Percentiles rank a stretch among this genome's conserved stretches.
These are phyloP conservation scores for Cavia aperea DNA, from an alignment of 2,113 vertebrate genomes.

Conservation along the genomic window DNA sequence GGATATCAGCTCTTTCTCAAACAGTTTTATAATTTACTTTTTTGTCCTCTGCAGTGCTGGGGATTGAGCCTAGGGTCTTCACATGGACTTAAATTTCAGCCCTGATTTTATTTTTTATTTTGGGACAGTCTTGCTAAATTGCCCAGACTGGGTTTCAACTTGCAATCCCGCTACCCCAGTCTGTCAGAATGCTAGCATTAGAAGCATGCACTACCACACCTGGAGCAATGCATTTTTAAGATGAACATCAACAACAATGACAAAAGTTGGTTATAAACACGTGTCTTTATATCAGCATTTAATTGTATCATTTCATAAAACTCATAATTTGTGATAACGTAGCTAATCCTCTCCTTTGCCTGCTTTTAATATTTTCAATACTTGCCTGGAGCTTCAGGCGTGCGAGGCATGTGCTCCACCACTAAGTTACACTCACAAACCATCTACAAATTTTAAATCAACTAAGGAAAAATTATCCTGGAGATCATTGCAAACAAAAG, in stretches of 20 bases:
- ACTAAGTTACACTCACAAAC: neutral
- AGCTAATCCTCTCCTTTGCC: neutral
- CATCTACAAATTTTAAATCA: slow-evolving; percentile 14
- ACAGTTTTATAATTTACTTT: neutral
- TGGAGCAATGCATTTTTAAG: neutral
- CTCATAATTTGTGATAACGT: neutral
- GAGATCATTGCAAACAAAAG: slow-evolving; percentile 19
- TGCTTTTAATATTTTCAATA: neutral
- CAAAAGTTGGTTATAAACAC: neutral
- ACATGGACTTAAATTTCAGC: too few relatives aligned
- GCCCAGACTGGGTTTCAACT: neutral
- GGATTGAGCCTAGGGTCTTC: neutral
- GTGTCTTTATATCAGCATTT: neutral
- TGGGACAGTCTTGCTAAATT: neutral
- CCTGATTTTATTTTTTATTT: neutral
- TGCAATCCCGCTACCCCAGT: neutral
- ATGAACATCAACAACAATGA: neutral
- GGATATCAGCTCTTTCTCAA: slow-evolving; percentile 8
- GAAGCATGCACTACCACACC: neutral
- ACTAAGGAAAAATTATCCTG: slow-evolving; percentile 26
- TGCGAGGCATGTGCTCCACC: neutral
- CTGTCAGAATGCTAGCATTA: neutral
- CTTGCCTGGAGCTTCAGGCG: neutral
- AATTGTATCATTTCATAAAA: slow-evolving; percentile 41
- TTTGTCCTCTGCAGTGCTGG: neutral